Conservation (phyloP, 2,888 invertebrate genomes). For the Crocallis elinguaria region DNA sequence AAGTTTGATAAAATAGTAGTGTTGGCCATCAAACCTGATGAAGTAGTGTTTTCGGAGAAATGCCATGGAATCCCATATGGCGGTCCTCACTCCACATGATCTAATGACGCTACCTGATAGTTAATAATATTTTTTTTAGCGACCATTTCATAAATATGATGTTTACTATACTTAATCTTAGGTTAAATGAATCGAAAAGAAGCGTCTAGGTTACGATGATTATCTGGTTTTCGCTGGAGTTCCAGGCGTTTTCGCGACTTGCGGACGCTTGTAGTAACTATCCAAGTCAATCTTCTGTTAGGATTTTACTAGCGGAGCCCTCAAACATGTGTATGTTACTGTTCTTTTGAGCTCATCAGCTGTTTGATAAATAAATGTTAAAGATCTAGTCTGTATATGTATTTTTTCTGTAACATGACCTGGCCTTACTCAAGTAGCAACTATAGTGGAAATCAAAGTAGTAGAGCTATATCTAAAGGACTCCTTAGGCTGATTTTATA, state of each 20-base stretch:
- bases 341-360: conserved; percentile 26
- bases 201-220: conserved; percentile 69
- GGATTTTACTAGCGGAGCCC: conserved; percentile 17
- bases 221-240: conserved; percentile 64
- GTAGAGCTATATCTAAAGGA: not conserved
- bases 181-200: conserved; percentile 33
- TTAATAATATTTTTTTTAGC: conserved; percentile 53
- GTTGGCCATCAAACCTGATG: conserved; percentile 70
- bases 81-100: conserved; percentile 84
- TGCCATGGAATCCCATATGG: conserved; percentile 85
- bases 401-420: conserved; percentile 13
- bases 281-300: conserved; percentile 43
- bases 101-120: conserved; percentile 75
- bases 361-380: conserved; percentile 24
- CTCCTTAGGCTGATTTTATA: not conserved
- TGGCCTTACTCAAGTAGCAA: conserved; percentile 12
- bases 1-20: conserved; percentile 45
- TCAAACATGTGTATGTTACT: conserved; percentile 19
- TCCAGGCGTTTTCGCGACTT: conserved; percentile 63
- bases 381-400: not conserved
- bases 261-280: conserved; percentile 50
- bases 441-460: conserved; percentile 7
- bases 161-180: conserved; percentile 31
- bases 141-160: conserved; percentile 44
- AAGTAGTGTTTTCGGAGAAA: conserved; percentile 80